Base-by-base conservation (phyloP, 2,113 vertebrate species). In the Columba janthina region DNA sequence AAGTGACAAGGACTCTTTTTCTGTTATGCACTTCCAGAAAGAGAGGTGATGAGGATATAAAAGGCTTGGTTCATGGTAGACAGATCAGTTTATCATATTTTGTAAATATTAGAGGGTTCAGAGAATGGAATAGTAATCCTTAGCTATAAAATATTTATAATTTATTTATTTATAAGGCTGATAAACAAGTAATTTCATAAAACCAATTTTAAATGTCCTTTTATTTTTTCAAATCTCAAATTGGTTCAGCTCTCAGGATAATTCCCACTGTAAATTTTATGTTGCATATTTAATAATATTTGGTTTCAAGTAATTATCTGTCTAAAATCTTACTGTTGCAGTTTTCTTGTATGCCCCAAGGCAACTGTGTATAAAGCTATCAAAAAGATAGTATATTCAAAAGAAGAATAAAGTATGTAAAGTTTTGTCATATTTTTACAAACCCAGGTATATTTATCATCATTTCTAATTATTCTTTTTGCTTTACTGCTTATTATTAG, bases 401-500 rank as follows among this genome's bases (percentile, higher is more conserved):
- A 87, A 93, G 60, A 70, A 66, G 6, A 81, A 54, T 31, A 78
- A 88, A 92, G 82, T 58, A 81, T 70, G 54, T 76, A 78, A 95
- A 79, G 54, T 87, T 93, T 74, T 86, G 48, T 65, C 48, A 38
- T 84, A 66, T 86, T 88, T 92, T 94, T 72, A 42, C 82, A 95
- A 76, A 96, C 51, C 48, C 72, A 51, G 84, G 80, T 87, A 78
- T 92, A 77, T 77, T 97, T 96, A 83, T 96, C 90, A 83, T 88
- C 78, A 76, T 93, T 97, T 83, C 94, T 87, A 94, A 90, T 95
- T 95, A 92, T 94, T 96, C 69, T 85, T 93, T 90, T 93, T 95
- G 93, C 89, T 90, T 95, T 94, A 57, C 46, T 93, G 94, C 65
- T 88, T 93, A 92, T 95, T 95, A 93, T 93, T 97, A 89, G 69